Base-by-base conservation (phyloP, 2,797 vertebrate genomes). In the Harpagifer antarcticus region DNA sequence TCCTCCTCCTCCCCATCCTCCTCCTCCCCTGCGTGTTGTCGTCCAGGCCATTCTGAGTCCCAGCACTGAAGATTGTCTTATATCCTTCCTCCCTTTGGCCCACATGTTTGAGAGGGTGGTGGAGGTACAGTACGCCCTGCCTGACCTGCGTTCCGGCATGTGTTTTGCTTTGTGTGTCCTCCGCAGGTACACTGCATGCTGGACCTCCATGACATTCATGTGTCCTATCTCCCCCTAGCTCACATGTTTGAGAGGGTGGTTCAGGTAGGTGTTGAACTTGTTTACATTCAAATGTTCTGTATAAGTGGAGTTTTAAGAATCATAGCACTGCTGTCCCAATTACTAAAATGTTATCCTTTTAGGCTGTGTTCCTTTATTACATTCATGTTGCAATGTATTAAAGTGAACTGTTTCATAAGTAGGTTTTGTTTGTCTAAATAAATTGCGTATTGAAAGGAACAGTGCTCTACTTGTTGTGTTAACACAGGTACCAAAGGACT, bases 21-120 rank as follows among this genome's bases (percentile, higher is more conserved):
- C 73, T 16, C 40, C 60, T n/a, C 49, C 17, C 62, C 45, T 68
- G 15, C 85, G 55, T 79, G 82, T 5, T 71, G 82, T 43, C 5
- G 5, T 55, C 68, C 77, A 95, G 94, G 73, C 72, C 57, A 23
- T 68, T n/a, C 73, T 95, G 79, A 72, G 44, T 14, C 88, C 94
- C 84, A 86, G 4, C 72, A 1, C 65, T 83, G 96, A 95, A 75
- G 97, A 99, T 19, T 92, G 91, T 70, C 86, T 97, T 91, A 97
- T 99, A 91, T 99, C 98, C 87, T 99, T 98, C 93, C 96, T 99
- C 84, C 98, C 98, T 76, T 91, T 99, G 88, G 97, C 97, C 72
- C 97, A 99, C 82, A 99, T 99, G 97, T 98, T 98, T 96, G 97
- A 98, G 89, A 95, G 92, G 88, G 58, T 98, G n/a, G 96, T 98